phyloP scores from a whole-genome alignment of 53 echinoderm and acorn worm species.

The Crossaster papposus region DNA sequence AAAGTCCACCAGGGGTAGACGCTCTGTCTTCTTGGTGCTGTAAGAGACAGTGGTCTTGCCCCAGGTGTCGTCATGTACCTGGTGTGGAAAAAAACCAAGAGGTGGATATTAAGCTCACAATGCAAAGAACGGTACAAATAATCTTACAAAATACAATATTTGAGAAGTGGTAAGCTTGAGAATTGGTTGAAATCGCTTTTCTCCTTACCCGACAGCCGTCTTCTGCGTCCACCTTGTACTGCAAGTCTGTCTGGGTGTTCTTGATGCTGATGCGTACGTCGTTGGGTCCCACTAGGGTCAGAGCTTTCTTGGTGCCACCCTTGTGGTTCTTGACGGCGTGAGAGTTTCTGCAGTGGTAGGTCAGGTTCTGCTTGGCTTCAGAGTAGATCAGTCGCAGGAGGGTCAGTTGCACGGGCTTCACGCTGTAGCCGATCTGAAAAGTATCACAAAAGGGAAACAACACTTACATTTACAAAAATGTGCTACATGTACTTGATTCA shows the following conservation, averaged over 20 bases:
- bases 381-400: constrained; percentile 85
- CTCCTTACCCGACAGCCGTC: constrained; percentile 83
- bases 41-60: constrained; percentile 77
- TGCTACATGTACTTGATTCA: background rate
- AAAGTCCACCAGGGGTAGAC: constrained; percentile 88
- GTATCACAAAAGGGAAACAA: background rate
- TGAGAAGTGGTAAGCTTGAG: too few relatives aligned
- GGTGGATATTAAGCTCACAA: background rate
- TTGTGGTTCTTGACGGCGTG: constrained; percentile 66
- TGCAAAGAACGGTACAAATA: background rate
- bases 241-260: constrained; percentile 52
- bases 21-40: constrained; percentile 81
- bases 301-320: constrained; percentile 57
- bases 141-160: too few relatives aligned
- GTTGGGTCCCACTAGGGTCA: constrained; percentile 62
- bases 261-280: constrained; percentile 54
- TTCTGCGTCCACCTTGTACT: constrained; percentile 61
- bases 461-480: too few relatives aligned
- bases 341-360: constrained; percentile 89
- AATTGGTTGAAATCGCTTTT: too few relatives aligned
- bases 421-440: constrained; percentile 46
- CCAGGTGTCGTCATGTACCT: constrained; percentile 75
- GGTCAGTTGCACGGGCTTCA: constrained; percentile 82
- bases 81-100: constrained; percentile 8
- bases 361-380: constrained; percentile 77